These are phyloP conservation scores for Catharus fuscescens DNA, from an alignment of 2,113 vertebrate genomes.

Conservation along the genomic window DNA sequence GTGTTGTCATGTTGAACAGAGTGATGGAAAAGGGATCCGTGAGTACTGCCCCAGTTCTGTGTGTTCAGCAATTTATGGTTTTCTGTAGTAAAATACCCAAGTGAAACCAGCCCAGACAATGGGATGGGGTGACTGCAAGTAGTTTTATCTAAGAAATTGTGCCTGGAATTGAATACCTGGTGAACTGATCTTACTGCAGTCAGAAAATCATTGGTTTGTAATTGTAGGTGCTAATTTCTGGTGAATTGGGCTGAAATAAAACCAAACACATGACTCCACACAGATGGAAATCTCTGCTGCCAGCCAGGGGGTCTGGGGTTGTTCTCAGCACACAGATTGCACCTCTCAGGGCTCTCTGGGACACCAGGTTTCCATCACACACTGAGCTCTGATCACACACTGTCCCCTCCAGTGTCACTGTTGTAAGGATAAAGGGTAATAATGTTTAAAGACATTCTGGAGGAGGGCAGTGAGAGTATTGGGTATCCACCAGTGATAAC, in stretches of 20 bases:
- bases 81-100: not conserved
- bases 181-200: not conserved
- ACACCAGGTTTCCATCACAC: not conserved
- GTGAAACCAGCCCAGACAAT: not conserved
- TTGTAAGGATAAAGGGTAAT: not conserved
- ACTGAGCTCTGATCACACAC: not conserved
- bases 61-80: not conserved
- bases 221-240: not conserved
- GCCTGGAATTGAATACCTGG: not conserved
- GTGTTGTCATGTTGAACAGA: conserved; percentile 98
- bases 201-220: not conserved
- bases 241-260: not conserved
- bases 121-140: not conserved
- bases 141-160: not conserved
- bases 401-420: not conserved
- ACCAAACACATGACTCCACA: not conserved
- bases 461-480: not conserved
- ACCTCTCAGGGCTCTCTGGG: not conserved
- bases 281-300: not conserved
- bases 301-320: not conserved
- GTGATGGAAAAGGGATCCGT: conserved; percentile 98
- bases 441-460: not conserved
- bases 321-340: not conserved
- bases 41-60: conserved; percentile 50
- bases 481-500: not conserved